These are phyloP conservation scores for Chironomus tepperi DNA, from an alignment of 1,140 invertebrate species.

Conservation along the genomic window DNA sequence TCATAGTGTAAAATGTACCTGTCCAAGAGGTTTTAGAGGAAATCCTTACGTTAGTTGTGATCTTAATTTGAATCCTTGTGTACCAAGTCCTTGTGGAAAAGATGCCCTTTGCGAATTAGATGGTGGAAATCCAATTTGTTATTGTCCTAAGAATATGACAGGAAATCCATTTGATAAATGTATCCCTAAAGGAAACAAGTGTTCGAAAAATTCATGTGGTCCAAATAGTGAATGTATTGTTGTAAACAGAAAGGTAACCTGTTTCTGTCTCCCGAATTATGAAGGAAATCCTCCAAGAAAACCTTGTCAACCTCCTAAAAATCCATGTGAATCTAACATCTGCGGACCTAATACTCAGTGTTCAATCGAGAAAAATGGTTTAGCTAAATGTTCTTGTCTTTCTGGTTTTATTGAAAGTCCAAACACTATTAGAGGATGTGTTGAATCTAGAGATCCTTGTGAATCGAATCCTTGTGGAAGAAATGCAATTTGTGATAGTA, in stretches of 20 bases:
- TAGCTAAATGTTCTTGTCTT: slow-evolving; percentile 78
- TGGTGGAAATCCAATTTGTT: slow-evolving; percentile 78
- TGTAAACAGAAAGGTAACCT: slow-evolving; percentile 58
- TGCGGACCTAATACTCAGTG: slow-evolving; percentile 85
- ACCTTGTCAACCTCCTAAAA: slow-evolving; percentile 54
- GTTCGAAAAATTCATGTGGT: slow-evolving; percentile 75
- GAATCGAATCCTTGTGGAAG: slow-evolving; percentile 72
- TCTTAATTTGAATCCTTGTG: slow-evolving; percentile 59
- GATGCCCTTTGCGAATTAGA: slow-evolving; percentile 78
- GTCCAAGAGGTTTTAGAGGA: slow-evolving; percentile 62
- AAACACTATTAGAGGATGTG: slow-evolving; percentile 76
- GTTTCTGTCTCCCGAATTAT: slow-evolving; percentile 80
- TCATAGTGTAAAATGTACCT: slow-evolving; percentile 65
- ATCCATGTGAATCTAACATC: slow-evolving; percentile 74
- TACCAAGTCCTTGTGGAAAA: slow-evolving; percentile 74
- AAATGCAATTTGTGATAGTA: slow-evolving; percentile 69
- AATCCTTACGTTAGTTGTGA: slow-evolving; percentile 54
- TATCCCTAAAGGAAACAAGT: slow-evolving; percentile 80
- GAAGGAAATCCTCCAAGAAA: slow-evolving; percentile 71
- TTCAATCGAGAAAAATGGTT: slow-evolving; percentile 66
- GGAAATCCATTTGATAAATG: slow-evolving; percentile 87
- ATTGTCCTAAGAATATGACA: slow-evolving; percentile 78
- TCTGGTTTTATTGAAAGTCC: slow-evolving; percentile 74
- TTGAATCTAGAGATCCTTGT: slow-evolving; percentile 66
- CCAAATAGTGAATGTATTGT: slow-evolving; percentile 69